Percentiles rank a stretch among this genome's conserved stretches.
These are phyloP conservation scores for Anoplophora glabripennis DNA, from an alignment of 1,140 invertebrate genomes.

Conservation along the genomic window DNA sequence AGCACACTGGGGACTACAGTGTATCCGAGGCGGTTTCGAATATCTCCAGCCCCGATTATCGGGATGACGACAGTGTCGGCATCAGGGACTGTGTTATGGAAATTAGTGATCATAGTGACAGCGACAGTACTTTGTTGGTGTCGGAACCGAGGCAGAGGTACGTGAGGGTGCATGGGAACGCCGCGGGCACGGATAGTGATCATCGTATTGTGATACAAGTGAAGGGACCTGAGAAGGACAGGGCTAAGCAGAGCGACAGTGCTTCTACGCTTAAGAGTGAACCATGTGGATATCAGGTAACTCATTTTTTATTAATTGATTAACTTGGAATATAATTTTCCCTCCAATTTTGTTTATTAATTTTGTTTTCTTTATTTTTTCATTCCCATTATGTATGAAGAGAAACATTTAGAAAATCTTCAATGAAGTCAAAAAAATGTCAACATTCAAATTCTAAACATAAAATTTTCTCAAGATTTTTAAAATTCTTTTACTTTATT, in stretches of 20 bases:
- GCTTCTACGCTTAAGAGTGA: constrained; percentile 38
- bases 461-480: too few species aligned
- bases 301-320: too few species aligned
- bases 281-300: constrained; percentile 51
- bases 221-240: constrained; percentile 66
- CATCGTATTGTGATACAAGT: constrained; percentile 83
- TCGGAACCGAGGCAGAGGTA: constrained; percentile 71
- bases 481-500: too few species aligned
- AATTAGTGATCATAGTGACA: constrained; percentile 82
- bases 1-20: constrained; percentile 37
- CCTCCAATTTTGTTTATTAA: too few species aligned
- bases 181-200: constrained; percentile 55
- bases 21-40: constrained; percentile 76
- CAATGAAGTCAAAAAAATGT: too few species aligned
- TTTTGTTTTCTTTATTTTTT: too few species aligned
- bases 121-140: constrained; percentile 72
- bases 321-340: too few species aligned
- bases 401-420: too few species aligned
- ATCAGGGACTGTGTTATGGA: constrained; percentile 75
- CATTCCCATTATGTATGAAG: too few species aligned
- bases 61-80: constrained; percentile 68
- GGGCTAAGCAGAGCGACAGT: constrained; percentile 22
- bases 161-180: constrained; percentile 52
- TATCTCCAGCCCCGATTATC: constrained; percentile 83
- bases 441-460: too few species aligned